Evolutionary conservation across 1,140 invertebrate species (phyloP).

Genomic region (Delia radicum): DNA sequence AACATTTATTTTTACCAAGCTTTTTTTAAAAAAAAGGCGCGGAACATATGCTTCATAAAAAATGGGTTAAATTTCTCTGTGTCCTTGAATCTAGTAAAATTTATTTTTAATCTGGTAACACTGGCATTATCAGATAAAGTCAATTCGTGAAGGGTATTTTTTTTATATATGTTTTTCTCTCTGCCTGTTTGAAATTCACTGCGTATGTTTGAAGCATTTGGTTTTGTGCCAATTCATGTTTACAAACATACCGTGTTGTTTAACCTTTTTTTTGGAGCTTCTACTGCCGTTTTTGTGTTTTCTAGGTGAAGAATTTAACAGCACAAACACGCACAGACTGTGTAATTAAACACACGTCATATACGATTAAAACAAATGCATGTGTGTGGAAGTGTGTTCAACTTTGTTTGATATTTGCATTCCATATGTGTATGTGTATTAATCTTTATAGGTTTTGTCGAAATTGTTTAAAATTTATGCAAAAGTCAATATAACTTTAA

Average conservation of each 20-base stretch:
- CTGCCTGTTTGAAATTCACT: neutral
- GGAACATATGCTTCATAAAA: no score
- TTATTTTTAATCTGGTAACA: neutral
- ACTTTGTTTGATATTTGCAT: no score
- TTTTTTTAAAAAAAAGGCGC: no score
- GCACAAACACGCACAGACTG: constrained; percentile 1
- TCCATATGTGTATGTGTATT: no score
- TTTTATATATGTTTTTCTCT: neutral
- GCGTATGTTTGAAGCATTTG: neutral
- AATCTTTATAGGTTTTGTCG: no score
- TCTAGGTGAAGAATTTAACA: constrained; percentile 13
- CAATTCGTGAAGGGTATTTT: neutral
- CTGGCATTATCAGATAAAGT: neutral
- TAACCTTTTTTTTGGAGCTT: neutral
- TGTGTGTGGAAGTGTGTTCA: neutral
- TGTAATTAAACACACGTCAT: constrained; percentile 21
- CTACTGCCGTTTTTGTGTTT: neutral
- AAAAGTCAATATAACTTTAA: constrained; percentile 9
- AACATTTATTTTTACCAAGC: no score
- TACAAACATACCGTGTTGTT: neutral
- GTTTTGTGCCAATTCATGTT: neutral
- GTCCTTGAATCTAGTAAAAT: no score
- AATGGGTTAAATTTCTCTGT: no score
- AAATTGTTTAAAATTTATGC: no score
- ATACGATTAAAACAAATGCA: constrained; percentile 7